Base-by-base conservation (phyloP, 2,797 vertebrate genomes). In the Tadarida brasiliensis region DNA sequence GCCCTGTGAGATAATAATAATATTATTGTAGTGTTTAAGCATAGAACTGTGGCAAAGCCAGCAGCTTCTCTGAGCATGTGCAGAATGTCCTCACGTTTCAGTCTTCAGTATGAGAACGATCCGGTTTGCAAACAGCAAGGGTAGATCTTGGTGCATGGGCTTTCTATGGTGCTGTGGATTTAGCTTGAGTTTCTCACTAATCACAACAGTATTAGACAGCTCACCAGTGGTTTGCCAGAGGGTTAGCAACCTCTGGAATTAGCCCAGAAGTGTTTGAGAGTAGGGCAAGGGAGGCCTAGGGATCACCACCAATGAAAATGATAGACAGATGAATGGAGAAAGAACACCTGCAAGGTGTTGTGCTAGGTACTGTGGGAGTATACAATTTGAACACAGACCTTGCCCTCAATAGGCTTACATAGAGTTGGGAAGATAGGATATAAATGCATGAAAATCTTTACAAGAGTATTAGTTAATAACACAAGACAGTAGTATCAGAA, bases 1-100 rank as follows among this genome's bases (percentile, higher is more conserved):
- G 95, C 97, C 97, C 87, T 94, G 95, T 85, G 97, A 67, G 95
- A 95, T 97, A 97, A 98, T 97, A 97, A 97, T 97, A 92, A 78
- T 97, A 97, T 95, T 95, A 96, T 94, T 86, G 85, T 81, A 96
- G 94, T 81, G 54, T 95, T 94, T 91, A 92, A 96, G 90, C 47
- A 6, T 83, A 94, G 91, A 91, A 86, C 67, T 92, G 73, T 61
- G 77, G 93, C 93, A 90, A 97, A 96, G 95, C 95, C 70, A 80
- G 83, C 67, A 94, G 91, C 33, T 91, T 82, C 91, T 91, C 33
- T 4, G 84, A 90, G 87, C 74, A 82, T 77, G 76, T 86, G 77
- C 24, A 70, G 90, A 30, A 70, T 82, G 87, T 92, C 65, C 17
- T 70, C 16, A 26, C 44, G 54, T 68, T 84, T 91, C 67, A 30